These are phyloP conservation scores for Neoascia interrupta DNA, from an alignment of 2,888 invertebrate genomes.

Conservation along the genomic window DNA sequence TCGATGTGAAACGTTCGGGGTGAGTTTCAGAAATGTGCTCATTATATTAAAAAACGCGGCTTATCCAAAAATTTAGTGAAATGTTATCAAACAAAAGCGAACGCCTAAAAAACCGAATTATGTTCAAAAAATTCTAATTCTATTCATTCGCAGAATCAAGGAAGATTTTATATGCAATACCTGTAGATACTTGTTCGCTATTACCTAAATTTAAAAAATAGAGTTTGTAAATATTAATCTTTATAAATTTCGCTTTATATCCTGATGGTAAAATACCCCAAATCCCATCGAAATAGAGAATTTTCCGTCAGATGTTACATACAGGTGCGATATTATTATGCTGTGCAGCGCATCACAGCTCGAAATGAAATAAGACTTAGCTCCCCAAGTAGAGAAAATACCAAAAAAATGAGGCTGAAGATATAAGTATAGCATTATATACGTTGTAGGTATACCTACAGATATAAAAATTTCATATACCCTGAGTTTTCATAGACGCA, in stretches of 20 bases:
- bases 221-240: constrained; percentile 20
- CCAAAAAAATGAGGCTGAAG: neutral
- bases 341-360: constrained; percentile 27
- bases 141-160: no score
- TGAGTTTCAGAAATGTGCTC: no score
- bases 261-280: constrained; percentile 16
- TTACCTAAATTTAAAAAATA: neutral
- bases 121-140: no score
- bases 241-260: constrained; percentile 21
- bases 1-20: no score
- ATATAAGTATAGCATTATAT: neutral
- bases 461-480: constrained; percentile 39
- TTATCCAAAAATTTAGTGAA: no score
- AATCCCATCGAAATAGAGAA: constrained; percentile 34
- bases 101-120: no score
- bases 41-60: no score
- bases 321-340: constrained; percentile 55
- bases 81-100: no score
- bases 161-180: no score
- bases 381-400: constrained; percentile 34
- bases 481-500: constrained; percentile 65
- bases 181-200: no score
- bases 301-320: constrained; percentile 1
- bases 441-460: constrained; percentile 20
- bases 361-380: constrained; percentile 52